Evolutionary conservation across 2,113 vertebrate species (phyloP).

Genomic region (Cricetomys ansorgei): DNA sequence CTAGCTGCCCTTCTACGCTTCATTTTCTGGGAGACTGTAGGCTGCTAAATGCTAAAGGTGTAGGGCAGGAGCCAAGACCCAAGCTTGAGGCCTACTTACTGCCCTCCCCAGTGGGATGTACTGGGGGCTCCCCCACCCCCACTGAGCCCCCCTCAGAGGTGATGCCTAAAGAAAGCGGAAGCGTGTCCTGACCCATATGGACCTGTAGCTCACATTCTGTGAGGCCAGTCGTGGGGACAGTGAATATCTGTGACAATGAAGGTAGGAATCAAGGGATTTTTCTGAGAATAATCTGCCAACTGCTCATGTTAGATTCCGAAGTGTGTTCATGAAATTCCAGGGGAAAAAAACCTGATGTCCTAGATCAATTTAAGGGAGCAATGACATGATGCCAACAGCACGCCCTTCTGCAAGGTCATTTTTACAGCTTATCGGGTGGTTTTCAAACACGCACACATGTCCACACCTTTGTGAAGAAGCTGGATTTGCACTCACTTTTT

Average conservation of each 20-base stretch:
- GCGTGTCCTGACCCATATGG: neutral
- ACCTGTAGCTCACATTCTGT: neutral
- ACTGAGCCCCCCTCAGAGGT: neutral
- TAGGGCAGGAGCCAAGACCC: neutral
- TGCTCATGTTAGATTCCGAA: neutral
- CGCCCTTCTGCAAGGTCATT: fast-evolving
- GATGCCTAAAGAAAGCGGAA: neutral
- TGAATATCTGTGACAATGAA: neutral
- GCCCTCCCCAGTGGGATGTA: neutral
- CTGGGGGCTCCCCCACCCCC: neutral
- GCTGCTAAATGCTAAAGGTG: neutral
- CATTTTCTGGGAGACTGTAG: fast-evolving
- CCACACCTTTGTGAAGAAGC: neutral
- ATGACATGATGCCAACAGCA: fast-evolving
- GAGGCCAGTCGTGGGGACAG: neutral
- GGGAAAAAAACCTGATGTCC: neutral
- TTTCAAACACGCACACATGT: fast-evolving
- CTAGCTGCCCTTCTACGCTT: neutral
- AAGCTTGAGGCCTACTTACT: neutral
- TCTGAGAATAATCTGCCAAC: neutral
- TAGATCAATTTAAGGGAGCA: too few species aligned
- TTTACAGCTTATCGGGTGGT: fast-evolving
- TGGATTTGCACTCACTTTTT: neutral
- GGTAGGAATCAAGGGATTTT: neutral
- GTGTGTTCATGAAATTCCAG: neutral